These are phyloP conservation scores for Scrobipalpa costella DNA, from an alignment of 2,888 invertebrate genomes.

Conservation along the genomic window DNA sequence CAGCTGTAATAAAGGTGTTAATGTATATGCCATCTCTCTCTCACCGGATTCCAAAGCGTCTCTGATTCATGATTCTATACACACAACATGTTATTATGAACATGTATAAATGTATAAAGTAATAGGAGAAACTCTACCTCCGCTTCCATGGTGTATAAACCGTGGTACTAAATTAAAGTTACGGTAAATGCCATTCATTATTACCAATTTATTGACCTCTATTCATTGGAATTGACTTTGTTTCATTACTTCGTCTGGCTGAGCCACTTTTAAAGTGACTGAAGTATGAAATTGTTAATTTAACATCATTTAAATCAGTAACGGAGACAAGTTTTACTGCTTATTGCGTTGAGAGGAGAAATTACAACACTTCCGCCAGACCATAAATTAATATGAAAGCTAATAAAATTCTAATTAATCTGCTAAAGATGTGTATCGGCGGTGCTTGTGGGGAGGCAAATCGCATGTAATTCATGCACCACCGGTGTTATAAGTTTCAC, in stretches of 20 bases:
- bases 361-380: not conserved
- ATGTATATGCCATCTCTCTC: slow-evolving; percentile 35
- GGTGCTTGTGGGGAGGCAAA: slow-evolving; percentile 35
- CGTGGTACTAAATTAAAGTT: slow-evolving; percentile 30
- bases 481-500: slow-evolving; percentile 44
- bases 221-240: slow-evolving; percentile 38
- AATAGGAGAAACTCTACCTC: slow-evolving; percentile 30
- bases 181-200: slow-evolving; percentile 33
- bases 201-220: slow-evolving; percentile 39
- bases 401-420: slow-evolving; percentile 34
- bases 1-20: slow-evolving; percentile 33
- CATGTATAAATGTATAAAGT: slow-evolving; percentile 36
- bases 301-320: not conserved
- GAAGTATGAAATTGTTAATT: slow-evolving; percentile 9
- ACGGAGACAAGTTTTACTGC: not conserved
- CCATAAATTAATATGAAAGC: slow-evolving; percentile 14
- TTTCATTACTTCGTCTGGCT: slow-evolving; percentile 5
- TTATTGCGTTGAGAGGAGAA: not conserved
- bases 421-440: slow-evolving; percentile 17
- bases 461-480: slow-evolving; percentile 55
- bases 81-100: not conserved
- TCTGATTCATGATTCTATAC: slow-evolving; percentile 45
- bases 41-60: slow-evolving; percentile 37
- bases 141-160: slow-evolving; percentile 22
- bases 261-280: slow-evolving; percentile 21